Base-by-base conservation (phyloP, 2,113 vertebrate species). In the Perognathus longimembris region DNA sequence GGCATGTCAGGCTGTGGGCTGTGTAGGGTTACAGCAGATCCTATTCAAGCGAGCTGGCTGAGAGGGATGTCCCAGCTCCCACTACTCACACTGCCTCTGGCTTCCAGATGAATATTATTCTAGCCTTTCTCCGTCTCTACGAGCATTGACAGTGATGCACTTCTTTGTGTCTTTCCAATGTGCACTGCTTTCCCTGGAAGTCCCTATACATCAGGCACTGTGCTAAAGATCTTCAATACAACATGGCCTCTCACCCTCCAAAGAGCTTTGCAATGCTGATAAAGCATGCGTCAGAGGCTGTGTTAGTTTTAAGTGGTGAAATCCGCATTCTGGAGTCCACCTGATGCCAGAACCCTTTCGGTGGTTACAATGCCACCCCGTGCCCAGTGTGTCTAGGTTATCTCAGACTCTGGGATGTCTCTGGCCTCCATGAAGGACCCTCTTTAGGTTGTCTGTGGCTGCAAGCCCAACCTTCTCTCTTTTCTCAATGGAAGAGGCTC, bases 11-110 rank as follows among this genome's bases (percentile, higher is more conserved):
- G 67, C 94, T 97, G 22, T 10, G 50, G 81, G 64, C 88, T 97
- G 95, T 67, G 59, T 82, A 89, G 89, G 88, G 76, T 89, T 96
- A 88, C 92, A 75, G 24, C 36, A 0, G 75, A 75, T 45, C 67
- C 63, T 70, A 24, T 91, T 85, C 88, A 81, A 71, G 82, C 86
- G 1, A 20, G 83, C 57, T 34, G 73, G 32, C 82, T 84, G 45
- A 42, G 34, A 28, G n/a, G 70, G n/a, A 30, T 32, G 67, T 38
- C 42, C n/a, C 20, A 34, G 22, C 30, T 89, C 82, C 59, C 73
- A 71, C 90, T 78, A 8, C 61, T 90, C 18, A n/a, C 0, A 12
- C n/a, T 3, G 90, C 64, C 15, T 79, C 1, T 0, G 5, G 70
- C n/a, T 85, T 80, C 69, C 21, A 40, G 54, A 14, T 12, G 12